Percentiles rank a stretch among this genome's conserved stretches.
These are phyloP conservation scores for Semicossyphus pulcher DNA, from an alignment of 2,113 vertebrate species.

Conservation along the genomic window DNA sequence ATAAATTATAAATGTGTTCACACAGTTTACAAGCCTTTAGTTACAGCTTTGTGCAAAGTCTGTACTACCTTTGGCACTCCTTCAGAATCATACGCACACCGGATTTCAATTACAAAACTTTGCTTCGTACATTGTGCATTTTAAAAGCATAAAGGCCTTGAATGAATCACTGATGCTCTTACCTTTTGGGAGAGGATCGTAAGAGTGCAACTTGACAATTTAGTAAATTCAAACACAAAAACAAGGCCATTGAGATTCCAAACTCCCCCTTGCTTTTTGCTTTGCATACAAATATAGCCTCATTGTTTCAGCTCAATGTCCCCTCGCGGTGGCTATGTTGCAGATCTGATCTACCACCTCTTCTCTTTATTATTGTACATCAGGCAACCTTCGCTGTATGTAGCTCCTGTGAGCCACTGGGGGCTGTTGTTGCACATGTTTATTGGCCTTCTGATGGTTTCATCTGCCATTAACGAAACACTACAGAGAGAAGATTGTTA, in stretches of 20 bases:
- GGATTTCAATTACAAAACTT: not conserved
- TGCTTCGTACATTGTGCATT: not conserved
- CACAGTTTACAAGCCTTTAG: not conserved
- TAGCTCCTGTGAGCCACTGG: slow-evolving; percentile 14
- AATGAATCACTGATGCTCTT: not conserved
- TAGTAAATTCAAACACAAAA: slow-evolving; percentile 15
- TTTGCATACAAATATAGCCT: slow-evolving; percentile 23
- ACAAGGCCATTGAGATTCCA: not conserved
- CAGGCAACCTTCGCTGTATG: slow-evolving; percentile 7
- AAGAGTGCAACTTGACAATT: not conserved
- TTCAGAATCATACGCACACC: not conserved
- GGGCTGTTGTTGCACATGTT: slow-evolving; percentile 33
- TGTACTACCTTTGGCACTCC: slow-evolving; percentile 6
- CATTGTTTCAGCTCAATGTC: slow-evolving; percentile 34
- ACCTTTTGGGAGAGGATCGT: slow-evolving; percentile 9
- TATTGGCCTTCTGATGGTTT: slow-evolving; percentile 12
- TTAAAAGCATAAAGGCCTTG: slow-evolving; percentile 2
- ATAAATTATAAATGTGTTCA: not conserved
- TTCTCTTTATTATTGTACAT: slow-evolving; percentile 4
- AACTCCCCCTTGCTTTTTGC: not conserved
- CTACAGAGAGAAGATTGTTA: no score
- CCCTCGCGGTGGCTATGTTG: slow-evolving; percentile 20
- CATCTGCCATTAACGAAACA: slow-evolving; percentile 4
- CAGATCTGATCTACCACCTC: slow-evolving; percentile 19
- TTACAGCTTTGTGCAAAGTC: not conserved